Base-by-base conservation (phyloP, 35 echinoderm and acorn worm species). In the Nesometra sesokonis region DNA sequence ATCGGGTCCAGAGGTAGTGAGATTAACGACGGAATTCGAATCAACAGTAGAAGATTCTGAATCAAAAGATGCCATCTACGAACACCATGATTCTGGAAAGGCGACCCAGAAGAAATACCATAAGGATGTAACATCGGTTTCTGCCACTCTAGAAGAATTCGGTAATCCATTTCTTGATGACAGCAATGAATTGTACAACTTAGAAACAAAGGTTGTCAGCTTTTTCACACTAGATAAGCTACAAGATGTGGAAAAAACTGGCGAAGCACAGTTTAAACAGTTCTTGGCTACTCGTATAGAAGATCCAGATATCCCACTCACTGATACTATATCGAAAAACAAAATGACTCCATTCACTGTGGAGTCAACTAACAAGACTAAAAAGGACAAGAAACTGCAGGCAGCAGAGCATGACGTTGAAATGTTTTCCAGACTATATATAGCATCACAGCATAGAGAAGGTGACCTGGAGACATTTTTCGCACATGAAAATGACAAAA, bases 81-180 rank as follows among this genome's bases (percentile, higher is more conserved):
- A 80, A 80, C 79, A 80, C 35, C 79, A 80, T 33, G 79, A 80
- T 36, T 3, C 32, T 33, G 79, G 79, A 36, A 33, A 11, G 23
- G 32, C 32, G 13, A 36, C 35, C 3, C 79, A 80, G 23, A 36
- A 33, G 32, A 36, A 13, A 23, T 80, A 34, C 35, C 11, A 11
- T 30, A 80, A 80, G 3, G 79, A 80, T 23, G 79, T 80, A 33
- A 34, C 3, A 11, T 32, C 3, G 32, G 32, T 80, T 80, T 5
- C 23, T 36, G 11, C 32, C 35, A 36, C 35, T 34, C 13, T 80
- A 80, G 31, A 80, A 3, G 79, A 80, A 80, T 80, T 80, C 11
- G 79, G 79, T 3, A 80, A 80, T 36, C 79, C 79, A 78, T 78
- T 78, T 78, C 13, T 32, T 13, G 79, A 80, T 34, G 79, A 80